phyloP scores from a whole-genome alignment of 1,140 invertebrate species.

The Diachasmimorpha longicaudata region DNA sequence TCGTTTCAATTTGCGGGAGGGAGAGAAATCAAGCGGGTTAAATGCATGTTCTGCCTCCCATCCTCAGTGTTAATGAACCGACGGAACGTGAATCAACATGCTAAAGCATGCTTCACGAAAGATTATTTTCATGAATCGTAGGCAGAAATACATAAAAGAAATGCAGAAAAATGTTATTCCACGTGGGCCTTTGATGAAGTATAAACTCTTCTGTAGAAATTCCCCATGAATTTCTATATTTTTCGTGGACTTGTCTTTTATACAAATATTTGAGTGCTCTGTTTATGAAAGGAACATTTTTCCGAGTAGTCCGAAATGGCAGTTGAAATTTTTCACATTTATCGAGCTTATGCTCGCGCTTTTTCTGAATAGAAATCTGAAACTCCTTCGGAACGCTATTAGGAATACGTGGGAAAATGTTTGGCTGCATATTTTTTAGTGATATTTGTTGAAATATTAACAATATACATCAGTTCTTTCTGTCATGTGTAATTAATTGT shows the following conservation, averaged over 20 bases:
- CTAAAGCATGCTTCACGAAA: not conserved
- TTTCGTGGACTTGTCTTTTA: not conserved
- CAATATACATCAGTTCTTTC: too few species aligned
- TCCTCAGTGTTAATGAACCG: not conserved
- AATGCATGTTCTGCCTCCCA: not conserved
- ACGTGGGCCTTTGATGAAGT: not conserved
- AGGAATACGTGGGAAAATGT: too few species aligned
- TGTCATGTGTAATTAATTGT: too few species aligned
- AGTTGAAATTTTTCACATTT: too few species aligned
- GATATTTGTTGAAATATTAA: too few species aligned
- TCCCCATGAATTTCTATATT: not conserved
- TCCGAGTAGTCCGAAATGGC: not conserved
- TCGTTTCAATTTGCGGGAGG: not conserved
- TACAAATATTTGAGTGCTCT: not conserved
- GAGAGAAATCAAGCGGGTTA: not conserved
- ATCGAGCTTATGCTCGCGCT: too few species aligned
- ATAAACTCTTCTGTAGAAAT: not conserved
- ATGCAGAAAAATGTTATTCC: not conserved
- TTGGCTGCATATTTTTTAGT: too few species aligned
- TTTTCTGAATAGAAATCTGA: too few species aligned
- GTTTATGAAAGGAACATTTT: not conserved
- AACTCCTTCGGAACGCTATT: too few species aligned
- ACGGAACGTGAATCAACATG: not conserved
- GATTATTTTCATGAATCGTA: not conserved
- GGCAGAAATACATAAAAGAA: not conserved